These are phyloP conservation scores for Erinaceus europaeus DNA, from an alignment of 2,113 vertebrate genomes.

Conservation along the genomic window DNA sequence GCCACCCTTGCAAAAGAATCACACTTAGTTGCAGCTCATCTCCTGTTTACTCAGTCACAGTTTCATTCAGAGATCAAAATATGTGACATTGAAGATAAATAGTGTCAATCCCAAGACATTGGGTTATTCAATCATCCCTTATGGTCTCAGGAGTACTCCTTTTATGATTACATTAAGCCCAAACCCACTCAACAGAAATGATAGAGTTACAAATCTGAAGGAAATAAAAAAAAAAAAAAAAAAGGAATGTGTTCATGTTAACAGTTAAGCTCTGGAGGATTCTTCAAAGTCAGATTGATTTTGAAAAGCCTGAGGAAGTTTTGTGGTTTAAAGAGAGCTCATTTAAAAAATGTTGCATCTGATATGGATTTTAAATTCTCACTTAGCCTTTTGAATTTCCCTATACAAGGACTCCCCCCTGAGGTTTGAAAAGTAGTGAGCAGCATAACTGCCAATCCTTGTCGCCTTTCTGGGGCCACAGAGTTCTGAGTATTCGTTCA, in stretches of 20 bases:
- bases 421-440: not conserved
- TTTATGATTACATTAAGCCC: slow-evolving; percentile 12
- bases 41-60: not conserved
- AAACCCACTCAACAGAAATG: slow-evolving; percentile 19
- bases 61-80: slow-evolving; percentile 19
- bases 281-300: slow-evolving; percentile 64
- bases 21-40: not conserved
- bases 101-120: not conserved
- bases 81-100: not conserved
- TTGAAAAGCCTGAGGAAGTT: slow-evolving; percentile 50
- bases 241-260: not conserved
- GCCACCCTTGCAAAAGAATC: not conserved
- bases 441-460: not conserved
- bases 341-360: slow-evolving; percentile 37
- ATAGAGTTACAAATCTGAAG: slow-evolving; percentile 3
- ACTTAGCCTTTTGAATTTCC: not conserved
- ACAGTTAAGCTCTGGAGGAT: slow-evolving; percentile 38
- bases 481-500: not conserved
- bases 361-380: slow-evolving; percentile 37
- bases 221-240: not conserved
- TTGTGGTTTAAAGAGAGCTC: slow-evolving; percentile 28
- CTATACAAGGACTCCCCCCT: not conserved
- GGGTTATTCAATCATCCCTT: not conserved
- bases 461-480: not conserved
- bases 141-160: not conserved